A percentile compares a stretch with the other conserved stretches of the same genome.
These are phyloP conservation scores for Pangasius macronema DNA, from an alignment of 2,797 vertebrate species.

Conservation along the genomic window DNA sequence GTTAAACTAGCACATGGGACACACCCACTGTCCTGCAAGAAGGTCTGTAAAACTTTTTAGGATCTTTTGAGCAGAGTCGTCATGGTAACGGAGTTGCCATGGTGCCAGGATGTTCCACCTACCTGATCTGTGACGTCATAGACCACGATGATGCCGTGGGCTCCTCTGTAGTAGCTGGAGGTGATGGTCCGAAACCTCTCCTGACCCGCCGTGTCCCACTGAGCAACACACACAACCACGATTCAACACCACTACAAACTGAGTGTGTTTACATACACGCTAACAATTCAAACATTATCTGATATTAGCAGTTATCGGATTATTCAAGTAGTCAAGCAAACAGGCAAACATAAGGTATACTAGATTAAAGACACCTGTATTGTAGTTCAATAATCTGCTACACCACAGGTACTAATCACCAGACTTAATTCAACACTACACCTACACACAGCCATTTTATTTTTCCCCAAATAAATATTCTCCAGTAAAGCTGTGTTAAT, in stretches of 20 bases:
- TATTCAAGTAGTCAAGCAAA: background rate
- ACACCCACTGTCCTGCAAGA: background rate
- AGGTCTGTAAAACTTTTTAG: background rate
- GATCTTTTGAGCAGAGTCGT: background rate
- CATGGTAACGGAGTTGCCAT: background rate
- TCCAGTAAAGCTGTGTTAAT: background rate
- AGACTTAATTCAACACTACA: background rate
- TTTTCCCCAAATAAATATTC: background rate
- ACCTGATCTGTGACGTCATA: slow-evolving; percentile 98
- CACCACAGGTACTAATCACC: background rate
- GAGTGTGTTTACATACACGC: background rate
- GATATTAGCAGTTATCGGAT: no score
- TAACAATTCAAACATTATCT: background rate
- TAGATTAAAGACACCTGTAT: background rate
- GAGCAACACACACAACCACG: slow-evolving; percentile 25
- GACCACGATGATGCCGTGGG: slow-evolving; percentile 96
- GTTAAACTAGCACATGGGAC: background rate
- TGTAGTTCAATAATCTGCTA: background rate
- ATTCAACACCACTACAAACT: background rate
- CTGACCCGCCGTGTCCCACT: slow-evolving; percentile 98
- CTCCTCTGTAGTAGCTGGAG: slow-evolving; percentile 98
- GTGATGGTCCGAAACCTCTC: slow-evolving; percentile 96
- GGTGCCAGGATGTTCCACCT: background rate
- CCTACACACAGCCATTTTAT: background rate
- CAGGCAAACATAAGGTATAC: background rate